Conservation (phyloP, 2,888 invertebrate species). For the Atrina japonica region DNA sequence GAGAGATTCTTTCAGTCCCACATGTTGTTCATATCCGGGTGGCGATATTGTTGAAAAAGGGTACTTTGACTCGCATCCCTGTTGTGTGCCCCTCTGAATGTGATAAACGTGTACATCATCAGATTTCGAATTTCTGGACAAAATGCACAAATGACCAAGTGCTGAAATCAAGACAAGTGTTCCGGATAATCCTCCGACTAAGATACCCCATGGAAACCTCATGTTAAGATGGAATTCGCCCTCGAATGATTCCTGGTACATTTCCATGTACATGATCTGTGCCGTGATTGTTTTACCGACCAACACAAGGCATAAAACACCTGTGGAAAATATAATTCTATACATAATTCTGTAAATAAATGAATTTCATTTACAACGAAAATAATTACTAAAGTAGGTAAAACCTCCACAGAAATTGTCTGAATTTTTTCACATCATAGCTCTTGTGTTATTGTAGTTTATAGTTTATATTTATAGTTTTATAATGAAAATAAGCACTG, state of each 20-base stretch:
- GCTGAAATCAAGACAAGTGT: slow-evolving; percentile 19
- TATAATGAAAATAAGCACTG: too few species aligned
- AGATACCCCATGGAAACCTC: slow-evolving; percentile 17
- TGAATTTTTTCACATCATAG: too few species aligned
- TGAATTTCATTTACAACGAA: too few species aligned
- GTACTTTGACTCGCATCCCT: slow-evolving; percentile 1
- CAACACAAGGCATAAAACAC: slow-evolving; percentile 6
- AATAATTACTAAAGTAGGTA: too few species aligned
- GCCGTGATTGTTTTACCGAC: slow-evolving; percentile 5
- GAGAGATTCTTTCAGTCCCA: slow-evolving; percentile 22
- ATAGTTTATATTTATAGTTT: too few species aligned
- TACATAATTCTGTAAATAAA: too few species aligned
- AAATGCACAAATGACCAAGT: slow-evolving; percentile 16
- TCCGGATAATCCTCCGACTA: slow-evolving; percentile 3
- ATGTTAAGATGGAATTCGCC: background rate
- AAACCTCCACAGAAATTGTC: too few species aligned
- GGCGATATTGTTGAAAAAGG: slow-evolving; percentile 11
- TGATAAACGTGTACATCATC: slow-evolving; percentile 13
- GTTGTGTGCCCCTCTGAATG: slow-evolving; percentile 5
- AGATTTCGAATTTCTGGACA: slow-evolving; percentile 8
- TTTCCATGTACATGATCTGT: background rate
- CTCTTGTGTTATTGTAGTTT: too few species aligned
- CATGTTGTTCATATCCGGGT: slow-evolving; percentile 7
- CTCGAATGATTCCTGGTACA: background rate
- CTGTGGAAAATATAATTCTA: too few species aligned